Evolutionary conservation across 1,140 invertebrate genomes (phyloP).

Genomic region (Maconellicoccus hirsutus): DNA sequence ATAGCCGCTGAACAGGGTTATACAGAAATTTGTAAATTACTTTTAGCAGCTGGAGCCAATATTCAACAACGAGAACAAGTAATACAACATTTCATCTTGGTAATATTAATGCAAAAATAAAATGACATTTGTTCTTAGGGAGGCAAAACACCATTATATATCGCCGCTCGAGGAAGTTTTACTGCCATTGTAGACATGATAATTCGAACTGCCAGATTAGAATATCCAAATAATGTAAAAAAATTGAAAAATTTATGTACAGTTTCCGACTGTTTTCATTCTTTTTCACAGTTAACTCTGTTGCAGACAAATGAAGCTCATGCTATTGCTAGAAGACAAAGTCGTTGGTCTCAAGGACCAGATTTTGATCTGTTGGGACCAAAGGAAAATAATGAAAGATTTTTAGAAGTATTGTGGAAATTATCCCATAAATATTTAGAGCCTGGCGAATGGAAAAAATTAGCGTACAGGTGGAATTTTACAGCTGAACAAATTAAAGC

Average conservation of each 20-base stretch:
- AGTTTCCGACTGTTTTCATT: neutral
- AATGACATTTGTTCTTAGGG: slow-evolving; percentile 36
- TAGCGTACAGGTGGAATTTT: slow-evolving; percentile 58
- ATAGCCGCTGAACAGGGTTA: slow-evolving; percentile 55
- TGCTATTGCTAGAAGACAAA: neutral
- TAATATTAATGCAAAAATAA: neutral
- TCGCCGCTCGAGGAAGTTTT: slow-evolving; percentile 66
- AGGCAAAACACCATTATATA: slow-evolving; percentile 53
- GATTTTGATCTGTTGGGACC: slow-evolving; percentile 23
- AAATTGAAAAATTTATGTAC: too few species aligned
- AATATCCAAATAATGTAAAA: slow-evolving; percentile 35
- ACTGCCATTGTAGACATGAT: slow-evolving; percentile 74
- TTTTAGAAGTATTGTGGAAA: slow-evolving; percentile 47
- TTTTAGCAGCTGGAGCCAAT: slow-evolving; percentile 50
- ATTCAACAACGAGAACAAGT: slow-evolving; percentile 53
- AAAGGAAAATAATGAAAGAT: slow-evolving; percentile 30
- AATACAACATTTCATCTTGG: neutral
- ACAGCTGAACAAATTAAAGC: slow-evolving; percentile 57
- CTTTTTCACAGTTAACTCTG: neutral
- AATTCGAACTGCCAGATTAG: slow-evolving; percentile 58
- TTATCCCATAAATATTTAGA: slow-evolving; percentile 55
- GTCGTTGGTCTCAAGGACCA: slow-evolving; percentile 19
- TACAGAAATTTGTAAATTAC: slow-evolving; percentile 50
- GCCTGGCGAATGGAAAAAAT: slow-evolving; percentile 54
- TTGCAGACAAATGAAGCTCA: neutral